These are phyloP conservation scores for Takifugu ocellatus DNA, from an alignment of 2,797 vertebrate genomes.

Conservation along the genomic window DNA sequence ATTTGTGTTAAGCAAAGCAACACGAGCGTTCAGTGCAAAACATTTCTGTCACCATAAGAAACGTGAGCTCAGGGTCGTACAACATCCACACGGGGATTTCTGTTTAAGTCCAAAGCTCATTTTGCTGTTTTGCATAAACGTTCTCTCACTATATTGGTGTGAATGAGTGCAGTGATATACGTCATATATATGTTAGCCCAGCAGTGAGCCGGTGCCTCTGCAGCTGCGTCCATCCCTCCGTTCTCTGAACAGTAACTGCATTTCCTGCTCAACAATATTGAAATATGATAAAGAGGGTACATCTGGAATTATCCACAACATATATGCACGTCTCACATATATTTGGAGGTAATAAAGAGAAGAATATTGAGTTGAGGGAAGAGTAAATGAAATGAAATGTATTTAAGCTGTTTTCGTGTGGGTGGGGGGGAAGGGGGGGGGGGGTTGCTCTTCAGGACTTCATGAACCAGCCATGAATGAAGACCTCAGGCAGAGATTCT, in stretches of 20 bases:
- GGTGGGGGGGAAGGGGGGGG: too few relatives aligned
- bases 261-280: too few relatives aligned
- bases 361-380: too few relatives aligned
- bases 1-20: slow-evolving; percentile 43
- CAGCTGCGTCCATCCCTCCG: too few relatives aligned
- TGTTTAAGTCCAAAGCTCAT: slow-evolving; percentile 37
- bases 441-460: slow-evolving; percentile 17
- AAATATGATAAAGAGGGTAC: too few relatives aligned
- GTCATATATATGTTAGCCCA: neutral
- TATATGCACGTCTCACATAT: neutral
- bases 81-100: slow-evolving; percentile 29
- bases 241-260: too few relatives aligned
- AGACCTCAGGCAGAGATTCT: slow-evolving; percentile 4
- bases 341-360: neutral
- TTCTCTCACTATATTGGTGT: neutral
- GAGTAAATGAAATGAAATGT: too few relatives aligned
- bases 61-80: slow-evolving; percentile 21
- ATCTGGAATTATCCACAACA: too few relatives aligned
- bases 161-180: too few relatives aligned
- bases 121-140: slow-evolving; percentile 36
- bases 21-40: slow-evolving; percentile 60
- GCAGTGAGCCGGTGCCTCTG: neutral
- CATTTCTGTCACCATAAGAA: slow-evolving; percentile 26
- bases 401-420: too few relatives aligned
- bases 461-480: slow-evolving; percentile 68